Conservation (phyloP, 2,797 vertebrate species). For the Oreochromis mossambicus region DNA sequence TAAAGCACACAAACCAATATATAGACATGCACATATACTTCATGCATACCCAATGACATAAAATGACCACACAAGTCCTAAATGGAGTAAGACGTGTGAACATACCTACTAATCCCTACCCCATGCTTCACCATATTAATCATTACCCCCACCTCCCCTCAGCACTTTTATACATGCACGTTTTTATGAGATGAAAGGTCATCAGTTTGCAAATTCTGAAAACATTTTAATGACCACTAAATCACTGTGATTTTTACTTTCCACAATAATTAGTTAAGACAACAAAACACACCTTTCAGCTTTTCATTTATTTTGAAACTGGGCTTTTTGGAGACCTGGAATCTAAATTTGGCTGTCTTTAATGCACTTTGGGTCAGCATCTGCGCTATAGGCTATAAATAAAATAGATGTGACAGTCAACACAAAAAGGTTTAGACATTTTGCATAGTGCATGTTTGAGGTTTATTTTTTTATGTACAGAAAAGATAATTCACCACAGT, state of each 20-base stretch:
- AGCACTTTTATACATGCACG: not conserved
- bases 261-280: not conserved
- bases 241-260: not conserved
- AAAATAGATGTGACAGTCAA: not conserved
- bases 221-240: not conserved
- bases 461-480: not conserved
- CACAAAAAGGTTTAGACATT: not conserved
- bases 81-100: too few species aligned
- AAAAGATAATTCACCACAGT: not conserved
- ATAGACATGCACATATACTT: too few species aligned
- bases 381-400: not conserved
- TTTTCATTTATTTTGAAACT: not conserved
- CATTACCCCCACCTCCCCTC: not conserved
- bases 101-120: too few species aligned
- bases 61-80: too few species aligned
- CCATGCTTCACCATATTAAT: not conserved
- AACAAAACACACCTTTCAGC: not conserved
- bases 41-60: too few species aligned
- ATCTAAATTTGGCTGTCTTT: not conserved
- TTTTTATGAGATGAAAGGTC: not conserved
- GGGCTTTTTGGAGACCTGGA: not conserved
- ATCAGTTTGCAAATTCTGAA: not conserved
- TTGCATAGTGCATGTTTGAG: not conserved
- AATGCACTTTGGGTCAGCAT: not conserved
- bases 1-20: too few species aligned